These are phyloP conservation scores for Eucriotettix oculatus DNA, from an alignment of 2,888 invertebrate genomes.

Conservation along the genomic window DNA sequence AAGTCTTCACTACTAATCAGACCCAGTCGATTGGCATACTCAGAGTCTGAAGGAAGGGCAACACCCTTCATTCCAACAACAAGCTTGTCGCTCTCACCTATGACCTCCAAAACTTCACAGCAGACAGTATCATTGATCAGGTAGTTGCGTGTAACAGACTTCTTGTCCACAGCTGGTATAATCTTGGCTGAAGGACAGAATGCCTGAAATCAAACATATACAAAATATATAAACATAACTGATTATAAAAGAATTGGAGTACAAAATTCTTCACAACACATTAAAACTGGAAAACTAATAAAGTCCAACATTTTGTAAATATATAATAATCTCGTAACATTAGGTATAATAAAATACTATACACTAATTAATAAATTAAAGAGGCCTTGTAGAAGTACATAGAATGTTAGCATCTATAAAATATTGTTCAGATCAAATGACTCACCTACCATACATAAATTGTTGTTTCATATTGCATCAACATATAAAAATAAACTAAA, in stretches of 20 bases:
- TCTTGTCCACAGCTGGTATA: slow-evolving; percentile 62
- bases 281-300: neutral
- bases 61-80: slow-evolving; percentile 73
- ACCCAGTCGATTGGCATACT: slow-evolving; percentile 59
- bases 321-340: no score
- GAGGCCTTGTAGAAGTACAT: no score
- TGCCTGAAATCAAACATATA: slow-evolving; percentile 29
- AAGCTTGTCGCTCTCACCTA: slow-evolving; percentile 74
- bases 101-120: slow-evolving; percentile 76
- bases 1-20: slow-evolving; percentile 68
- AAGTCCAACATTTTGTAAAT: no score
- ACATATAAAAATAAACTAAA: no score
- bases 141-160: slow-evolving; percentile 58
- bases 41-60: slow-evolving; percentile 49
- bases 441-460: no score
- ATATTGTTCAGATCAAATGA: no score
- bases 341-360: no score
- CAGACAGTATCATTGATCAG: slow-evolving; percentile 70
- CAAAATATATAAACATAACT: neutral
- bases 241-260: no score
- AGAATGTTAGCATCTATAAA: no score
- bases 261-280: neutral
- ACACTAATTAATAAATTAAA: no score
- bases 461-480: no score
- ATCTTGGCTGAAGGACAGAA: slow-evolving; percentile 47